These are phyloP conservation scores for Ostrea denselamellosa DNA, from an alignment of 1,140 invertebrate genomes.

Conservation along the genomic window DNA sequence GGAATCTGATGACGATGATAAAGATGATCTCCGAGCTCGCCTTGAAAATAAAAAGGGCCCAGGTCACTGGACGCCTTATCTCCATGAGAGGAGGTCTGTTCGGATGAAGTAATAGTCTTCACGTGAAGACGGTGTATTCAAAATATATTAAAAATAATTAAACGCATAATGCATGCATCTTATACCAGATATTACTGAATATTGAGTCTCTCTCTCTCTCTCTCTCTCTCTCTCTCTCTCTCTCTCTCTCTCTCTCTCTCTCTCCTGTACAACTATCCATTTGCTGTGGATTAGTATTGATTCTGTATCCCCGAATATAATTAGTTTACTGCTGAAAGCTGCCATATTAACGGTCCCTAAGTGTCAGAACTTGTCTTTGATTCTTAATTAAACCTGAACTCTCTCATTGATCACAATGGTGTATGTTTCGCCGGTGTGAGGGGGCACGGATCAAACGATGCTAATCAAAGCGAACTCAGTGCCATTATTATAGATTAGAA, in stretches of 20 bases:
- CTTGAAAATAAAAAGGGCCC: constrained; percentile 25
- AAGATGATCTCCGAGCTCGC: not conserved
- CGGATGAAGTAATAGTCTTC: not conserved
- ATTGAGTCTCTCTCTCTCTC: not conserved
- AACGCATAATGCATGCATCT: not conserved
- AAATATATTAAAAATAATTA: not conserved
- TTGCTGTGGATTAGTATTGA: not conserved
- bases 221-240: constrained; percentile 11
- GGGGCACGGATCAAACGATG: no score
- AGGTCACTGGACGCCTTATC: constrained; percentile 15
- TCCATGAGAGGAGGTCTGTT: not conserved
- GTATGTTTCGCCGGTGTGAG: no score
- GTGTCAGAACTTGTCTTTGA: not conserved
- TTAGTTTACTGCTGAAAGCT: not conserved
- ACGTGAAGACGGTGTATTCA: not conserved
- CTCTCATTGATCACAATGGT: no score
- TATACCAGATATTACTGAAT: not conserved
- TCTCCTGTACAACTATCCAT: not conserved
- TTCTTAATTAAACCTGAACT: no score
- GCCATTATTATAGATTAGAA: no score
- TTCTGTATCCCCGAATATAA: not conserved
- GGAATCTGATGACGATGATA: not conserved
- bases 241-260: constrained; percentile 4
- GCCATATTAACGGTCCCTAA: not conserved
- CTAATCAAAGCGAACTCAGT: no score